Evolutionary conservation across 53 echinoderm and acorn worm genomes (phyloP).

Genomic region (Astropecten irregularis): DNA sequence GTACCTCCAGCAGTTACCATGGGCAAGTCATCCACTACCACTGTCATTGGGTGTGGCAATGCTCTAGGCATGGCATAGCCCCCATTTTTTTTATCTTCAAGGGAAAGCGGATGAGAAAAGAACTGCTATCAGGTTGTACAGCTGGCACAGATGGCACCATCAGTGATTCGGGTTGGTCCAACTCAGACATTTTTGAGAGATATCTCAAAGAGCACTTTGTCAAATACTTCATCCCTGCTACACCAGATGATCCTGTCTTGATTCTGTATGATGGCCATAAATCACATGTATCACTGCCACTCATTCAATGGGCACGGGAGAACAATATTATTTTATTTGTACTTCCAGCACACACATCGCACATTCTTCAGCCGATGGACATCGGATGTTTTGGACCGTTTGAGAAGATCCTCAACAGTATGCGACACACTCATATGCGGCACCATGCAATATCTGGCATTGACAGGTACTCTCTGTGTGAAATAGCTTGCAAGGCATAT

Average conservation of each 20-base stretch:
- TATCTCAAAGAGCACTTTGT: conserved; percentile 44
- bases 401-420: conserved; percentile 7
- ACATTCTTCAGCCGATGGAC: conserved; percentile 45
- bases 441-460: conserved; percentile 20
- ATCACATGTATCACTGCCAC: conserved; percentile 25
- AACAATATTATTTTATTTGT: conserved; percentile 35
- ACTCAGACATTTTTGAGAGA: conserved; percentile 36
- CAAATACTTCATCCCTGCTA: conserved; percentile 16
- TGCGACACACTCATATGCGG: conserved; percentile 7
- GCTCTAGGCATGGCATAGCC: conserved; percentile 24
- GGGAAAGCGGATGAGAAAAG: conserved; percentile 21
- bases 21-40: conserved; percentile 33
- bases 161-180: conserved; percentile 13
- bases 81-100: conserved; percentile 42
- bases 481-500: no score
- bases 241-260: conserved; percentile 17
- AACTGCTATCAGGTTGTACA: conserved; percentile 12
- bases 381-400: conserved; percentile 42
- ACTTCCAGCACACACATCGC: conserved; percentile 22
- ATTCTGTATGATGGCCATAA: conserved; percentile 37
- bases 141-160: conserved; percentile 18
- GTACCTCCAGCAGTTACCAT: not conserved
- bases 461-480: conserved; percentile 19
- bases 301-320: conserved; percentile 40
- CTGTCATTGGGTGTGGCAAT: conserved; percentile 46